These are phyloP conservation scores for Bettongia penicillata DNA, from an alignment of 2,113 vertebrate genomes.

Conservation along the genomic window DNA sequence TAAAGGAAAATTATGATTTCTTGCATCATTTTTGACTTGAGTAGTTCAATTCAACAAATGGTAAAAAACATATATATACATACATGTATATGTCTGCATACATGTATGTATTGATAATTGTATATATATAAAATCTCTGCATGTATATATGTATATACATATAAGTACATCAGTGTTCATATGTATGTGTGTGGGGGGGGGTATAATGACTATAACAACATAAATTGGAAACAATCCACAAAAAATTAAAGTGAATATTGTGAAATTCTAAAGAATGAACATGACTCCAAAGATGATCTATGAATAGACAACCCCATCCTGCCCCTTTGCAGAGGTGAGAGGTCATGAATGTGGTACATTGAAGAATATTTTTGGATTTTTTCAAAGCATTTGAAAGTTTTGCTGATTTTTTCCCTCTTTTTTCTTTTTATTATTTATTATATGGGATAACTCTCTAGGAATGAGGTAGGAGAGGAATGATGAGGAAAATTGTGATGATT, in stretches of 20 bases:
- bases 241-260: neutral
- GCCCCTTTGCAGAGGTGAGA: neutral
- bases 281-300: no score
- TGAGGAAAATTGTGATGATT: neutral
- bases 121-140: neutral
- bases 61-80: neutral
- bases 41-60: neutral
- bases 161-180: neutral
- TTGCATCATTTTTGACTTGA: neutral
- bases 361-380: neutral
- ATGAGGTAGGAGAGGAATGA: neutral
- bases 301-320: neutral
- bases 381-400: neutral
- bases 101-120: no score
- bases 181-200: no score
- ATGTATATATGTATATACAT: no score
- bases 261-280: neutral
- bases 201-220: neutral
- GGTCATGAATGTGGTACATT: neutral
- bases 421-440: neutral
- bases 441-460: neutral
- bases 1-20: constrained; percentile 40
- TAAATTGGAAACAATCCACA: neutral
- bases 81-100: neutral
- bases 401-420: neutral